Evolutionary conservation across 2,888 invertebrate genomes (phyloP), one percentile per base, ranked within the genome.

Genomic region (Priocnemis perturbator): DNA sequence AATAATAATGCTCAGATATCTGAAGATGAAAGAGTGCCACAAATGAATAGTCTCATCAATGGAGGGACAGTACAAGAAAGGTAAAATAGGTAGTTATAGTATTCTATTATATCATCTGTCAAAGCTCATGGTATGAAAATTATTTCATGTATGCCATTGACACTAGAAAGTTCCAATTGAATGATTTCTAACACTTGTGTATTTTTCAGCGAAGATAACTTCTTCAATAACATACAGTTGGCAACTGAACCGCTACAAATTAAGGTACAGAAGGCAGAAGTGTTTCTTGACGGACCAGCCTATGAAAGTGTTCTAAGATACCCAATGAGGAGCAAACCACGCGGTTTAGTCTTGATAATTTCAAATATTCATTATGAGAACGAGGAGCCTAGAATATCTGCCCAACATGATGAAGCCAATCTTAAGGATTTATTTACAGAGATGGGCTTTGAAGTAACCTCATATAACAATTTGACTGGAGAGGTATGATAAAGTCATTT

Each of bases 261-360:
- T 4, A 73, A 74, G 37, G 83, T 89, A n/a, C 63, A 37, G 61
- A 86, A 84, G 69, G 78, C 88, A 0, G 81, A 64, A 20, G 45
- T 67, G 61, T 88, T 88, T 68, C 69, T 74, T 7, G 86, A 87
- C 64, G 67, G 68, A 3, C 79, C 79, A 9, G 69, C 57, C 2
- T 61, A 69, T 37, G 59, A 68, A 30, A 30, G 65, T 17, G 71
- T 87, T 45, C 76, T 78, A 52, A 81, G 76, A 60, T 89, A 89
- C 71, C 78, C 79, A 0, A 89, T 89, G 89, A 76, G 85, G 56
- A 86, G 86, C 63, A 81, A 82, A 2, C 89, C 89, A 3, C 85
- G 87, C 21, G 89, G 89, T 21, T 72, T 85, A 17, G 88, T 88
- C 52, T 78, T 89, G 53, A 79, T 89, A 59, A 85, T 89, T 48